These are phyloP conservation scores for Sebastes miniatus DNA, from an alignment of 2,797 vertebrate species.

Conservation along the genomic window DNA sequence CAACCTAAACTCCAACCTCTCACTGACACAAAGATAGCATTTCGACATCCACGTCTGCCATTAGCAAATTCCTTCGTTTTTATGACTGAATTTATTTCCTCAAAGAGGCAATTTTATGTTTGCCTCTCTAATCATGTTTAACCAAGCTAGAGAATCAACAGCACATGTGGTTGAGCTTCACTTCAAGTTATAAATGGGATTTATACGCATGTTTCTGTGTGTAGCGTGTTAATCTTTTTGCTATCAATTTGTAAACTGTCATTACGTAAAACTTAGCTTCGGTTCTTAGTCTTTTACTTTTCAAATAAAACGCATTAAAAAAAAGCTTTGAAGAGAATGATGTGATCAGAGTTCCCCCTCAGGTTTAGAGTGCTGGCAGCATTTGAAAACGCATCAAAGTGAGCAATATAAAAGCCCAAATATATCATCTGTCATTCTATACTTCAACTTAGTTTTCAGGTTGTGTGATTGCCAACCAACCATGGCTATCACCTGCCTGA, in stretches of 20 bases:
- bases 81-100: slow-evolving; percentile 57
- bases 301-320: slow-evolving; percentile 29
- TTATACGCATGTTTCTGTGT: neutral
- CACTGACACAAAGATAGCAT: slow-evolving; percentile 36
- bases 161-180: slow-evolving; percentile 37
- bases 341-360: slow-evolving; percentile 16
- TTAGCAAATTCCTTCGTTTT: slow-evolving; percentile 72
- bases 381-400: slow-evolving; percentile 41
- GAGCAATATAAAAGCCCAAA: slow-evolving; percentile 18
- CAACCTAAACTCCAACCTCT: slow-evolving; percentile 35
- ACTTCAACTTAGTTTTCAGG: slow-evolving; percentile 40
- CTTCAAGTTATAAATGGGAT: neutral
- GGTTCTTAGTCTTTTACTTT: slow-evolving; percentile 19
- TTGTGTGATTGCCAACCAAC: slow-evolving; percentile 44
- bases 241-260: slow-evolving; percentile 5
- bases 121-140: slow-evolving; percentile 59
- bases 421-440: slow-evolving; percentile 24
- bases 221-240: slow-evolving; percentile 8
- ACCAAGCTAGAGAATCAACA: slow-evolving; percentile 53
- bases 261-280: neutral
- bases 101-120: slow-evolving; percentile 56
- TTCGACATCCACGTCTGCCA: slow-evolving; percentile 46
- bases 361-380: neutral
- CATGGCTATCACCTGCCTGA: slow-evolving; percentile 46
- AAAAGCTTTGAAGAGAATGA: slow-evolving; percentile 18